Percentiles rank a stretch among this genome's conserved stretches.
Evolutionary conservation across 2,888 invertebrate species (phyloP).

Genomic region (Leptinotarsa juncta): DNA sequence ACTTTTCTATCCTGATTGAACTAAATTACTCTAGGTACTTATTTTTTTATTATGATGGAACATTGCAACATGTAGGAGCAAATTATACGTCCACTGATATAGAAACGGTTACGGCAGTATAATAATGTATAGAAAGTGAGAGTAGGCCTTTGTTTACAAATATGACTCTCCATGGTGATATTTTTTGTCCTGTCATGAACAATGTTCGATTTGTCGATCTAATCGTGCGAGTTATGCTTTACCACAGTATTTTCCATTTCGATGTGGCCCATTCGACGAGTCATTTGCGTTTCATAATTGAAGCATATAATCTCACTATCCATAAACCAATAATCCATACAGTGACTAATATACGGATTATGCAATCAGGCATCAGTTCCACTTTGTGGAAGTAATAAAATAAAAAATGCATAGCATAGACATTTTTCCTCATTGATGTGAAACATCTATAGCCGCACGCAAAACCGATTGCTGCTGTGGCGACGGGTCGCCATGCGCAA

Average conservation of each 20-base stretch:
- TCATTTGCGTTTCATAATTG: not conserved
- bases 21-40: conserved; percentile 13
- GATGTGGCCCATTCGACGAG: too few species aligned
- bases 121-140: conserved; percentile 5
- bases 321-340: too few species aligned
- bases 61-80: conserved; percentile 11
- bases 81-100: conserved; percentile 13
- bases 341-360: too few species aligned
- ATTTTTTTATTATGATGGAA: conserved; percentile 5
- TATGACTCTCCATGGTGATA: not conserved
- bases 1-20: conserved; percentile 10
- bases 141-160: not conserved
- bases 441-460: too few species aligned
- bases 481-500: too few species aligned
- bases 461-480: too few species aligned
- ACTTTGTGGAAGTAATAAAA: too few species aligned
- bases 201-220: not conserved
- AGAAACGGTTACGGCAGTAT: conserved; percentile 6
- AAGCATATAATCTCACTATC: not conserved
- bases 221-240: not conserved
- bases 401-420: too few species aligned
- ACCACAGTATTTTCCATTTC: too few species aligned
- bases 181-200: not conserved
- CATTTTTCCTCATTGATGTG: too few species aligned
- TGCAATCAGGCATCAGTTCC: too few species aligned